These are phyloP conservation scores for Dendroctonus ponderosae DNA, from an alignment of 1,140 invertebrate genomes.

Conservation along the genomic window DNA sequence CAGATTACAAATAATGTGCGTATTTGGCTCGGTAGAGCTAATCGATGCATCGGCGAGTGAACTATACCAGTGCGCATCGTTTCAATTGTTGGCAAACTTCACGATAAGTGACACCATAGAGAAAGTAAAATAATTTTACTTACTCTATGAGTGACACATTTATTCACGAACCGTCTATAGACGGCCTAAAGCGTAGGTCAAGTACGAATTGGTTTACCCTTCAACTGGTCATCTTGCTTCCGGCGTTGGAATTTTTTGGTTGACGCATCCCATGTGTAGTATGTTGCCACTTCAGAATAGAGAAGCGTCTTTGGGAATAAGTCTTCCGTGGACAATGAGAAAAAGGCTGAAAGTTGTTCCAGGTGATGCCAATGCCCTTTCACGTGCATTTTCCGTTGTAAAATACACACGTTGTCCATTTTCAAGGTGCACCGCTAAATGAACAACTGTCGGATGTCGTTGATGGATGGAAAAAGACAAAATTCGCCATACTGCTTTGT, in stretches of 20 bases:
- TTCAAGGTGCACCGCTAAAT: conserved; percentile 54
- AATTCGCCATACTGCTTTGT: conserved; percentile 51
- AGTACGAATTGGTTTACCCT: conserved; percentile 43
- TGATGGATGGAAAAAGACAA: conserved; percentile 50
- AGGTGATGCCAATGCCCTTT: conserved; percentile 25
- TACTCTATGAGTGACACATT: no score
- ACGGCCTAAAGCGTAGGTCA: conserved; percentile 47
- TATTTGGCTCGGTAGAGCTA: conserved; percentile 48
- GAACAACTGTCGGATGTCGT: conserved; percentile 48
- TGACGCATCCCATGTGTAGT: conserved; percentile 51
- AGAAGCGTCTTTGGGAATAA: conserved; percentile 50
- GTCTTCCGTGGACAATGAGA: conserved; percentile 49
- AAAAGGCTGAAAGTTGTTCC: conserved; percentile 47
- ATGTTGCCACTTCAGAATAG: conserved; percentile 50
- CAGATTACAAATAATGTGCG: conserved; percentile 50
- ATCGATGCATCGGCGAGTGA: conserved; percentile 41
- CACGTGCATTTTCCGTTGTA: conserved; percentile 39
- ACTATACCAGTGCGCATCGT: conserved; percentile 47
- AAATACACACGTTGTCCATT: conserved; percentile 52
- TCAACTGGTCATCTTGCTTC: conserved; percentile 45
- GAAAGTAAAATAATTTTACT: no score
- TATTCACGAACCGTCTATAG: conserved; percentile 46
- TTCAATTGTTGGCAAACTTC: conserved; percentile 31
- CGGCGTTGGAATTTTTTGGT: conserved; percentile 46
- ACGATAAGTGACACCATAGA: conserved; percentile 31